Base-by-base conservation (phyloP, 1,140 invertebrate genomes). In the Bursaphelenchus mucronatus region DNA sequence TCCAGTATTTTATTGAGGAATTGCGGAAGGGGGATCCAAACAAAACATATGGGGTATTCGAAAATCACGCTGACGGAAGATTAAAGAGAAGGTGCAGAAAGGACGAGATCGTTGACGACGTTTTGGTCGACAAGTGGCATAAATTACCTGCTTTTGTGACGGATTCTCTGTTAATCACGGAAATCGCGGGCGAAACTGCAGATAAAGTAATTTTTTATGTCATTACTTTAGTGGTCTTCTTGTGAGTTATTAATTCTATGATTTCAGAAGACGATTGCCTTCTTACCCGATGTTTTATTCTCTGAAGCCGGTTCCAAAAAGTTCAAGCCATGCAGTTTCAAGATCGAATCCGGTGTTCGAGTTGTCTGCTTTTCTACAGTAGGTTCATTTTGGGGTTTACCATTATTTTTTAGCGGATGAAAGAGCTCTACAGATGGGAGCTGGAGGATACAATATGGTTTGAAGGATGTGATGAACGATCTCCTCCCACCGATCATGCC, bases 381-480 rank as follows among this genome's bases (percentile, higher is more conserved):
- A 45, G 44, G 45, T 15, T 50, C 40, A 15, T 46, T 15, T 6
- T 3, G 15, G 9, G 39, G 43, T 53, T 11, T 21, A 72, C 39
- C 13, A 4, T 66, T 46, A 56, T 41, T 19, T 67, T 76, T 50
- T 49, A 76, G 54, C 56, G 44, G 19, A 56, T 75, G 61, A 70
- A 76, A 61, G 56, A 45, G 10, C 63, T 50, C 39, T 65, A 56
- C 46, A 47, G 67, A 54, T 76, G 73, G 73, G 69, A 52, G n/a
- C 51, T 77, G 17, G 74, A 79, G 55, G 67, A 77, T 39, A 65
- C 67, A 44, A 39, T 77, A 19, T 77, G 75, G 76, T 77, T 75
- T 67, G 55, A 62, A 11, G 75, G 75, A 3, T 9, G 58, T 17
- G 17, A 63, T 6, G 64, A 73, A 8, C 43, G 75, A 54, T 75